Base-by-base conservation (phyloP, 2,113 vertebrate species). In the Grallaria varia region DNA sequence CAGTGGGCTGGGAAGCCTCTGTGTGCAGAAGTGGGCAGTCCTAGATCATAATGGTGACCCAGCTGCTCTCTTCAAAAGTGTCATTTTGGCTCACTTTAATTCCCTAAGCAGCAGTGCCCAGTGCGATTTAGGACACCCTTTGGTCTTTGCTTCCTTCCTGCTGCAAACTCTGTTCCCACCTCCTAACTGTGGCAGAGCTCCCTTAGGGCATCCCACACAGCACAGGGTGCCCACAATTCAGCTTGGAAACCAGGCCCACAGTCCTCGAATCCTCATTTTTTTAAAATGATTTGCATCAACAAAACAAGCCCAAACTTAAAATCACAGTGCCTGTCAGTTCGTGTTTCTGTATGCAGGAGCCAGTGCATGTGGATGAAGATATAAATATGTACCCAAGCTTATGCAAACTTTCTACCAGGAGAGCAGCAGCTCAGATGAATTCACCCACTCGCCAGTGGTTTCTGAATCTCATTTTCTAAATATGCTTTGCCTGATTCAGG, bases 391-490 rank as follows among this genome's bases (percentile, higher is more conserved):
- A 2, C 52, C 35, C 37, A 71, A 74, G 33, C 27, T 86, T 67
- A 56, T 42, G 80, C 56, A 90, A 68, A 72, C 64, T 64, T 80
- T 64, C 7, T 8, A 47, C 30, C 28, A 87, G 62, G 44, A 85
- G 55, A 95, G 33, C 71, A 80, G 83, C 86, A 94, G 90, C 85
- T 92, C 90, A 76, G 62, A 80, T 67, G 84, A 39, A 50, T 39
- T 91, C 42, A 3, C 84, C 88, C 50, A 95, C 91, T 88, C 0
- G 0, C 31, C 6, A 7, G 19, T 17, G 18, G 17, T 28, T 87
- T 89, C 66, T 94, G 74, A 75, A 71, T 66, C 67, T 84, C 59
- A 56, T 35, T 74, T 93, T 93, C 92, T 96, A 96, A 95, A 95
- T 89, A 91, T 90, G 75, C 66, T 19, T 45, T 85, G 55, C 68